Evolutionary conservation across 2,113 vertebrate genomes (phyloP), one percentile per base, ranked within the genome.

Genomic region (Oreochromis spilurus): DNA sequence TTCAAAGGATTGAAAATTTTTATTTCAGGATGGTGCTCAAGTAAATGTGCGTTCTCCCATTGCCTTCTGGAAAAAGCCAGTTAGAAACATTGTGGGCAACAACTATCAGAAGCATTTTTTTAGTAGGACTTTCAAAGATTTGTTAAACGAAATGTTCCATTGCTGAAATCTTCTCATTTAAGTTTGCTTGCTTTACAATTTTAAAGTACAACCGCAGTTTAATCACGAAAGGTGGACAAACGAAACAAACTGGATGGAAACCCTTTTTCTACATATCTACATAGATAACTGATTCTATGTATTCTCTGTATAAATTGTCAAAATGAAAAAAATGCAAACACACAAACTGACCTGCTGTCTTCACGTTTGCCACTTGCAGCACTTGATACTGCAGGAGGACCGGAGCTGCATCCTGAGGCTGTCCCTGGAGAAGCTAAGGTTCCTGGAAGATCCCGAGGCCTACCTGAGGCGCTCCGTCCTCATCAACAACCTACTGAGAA

Each of bases 401-500:
- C 97, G 98, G 86, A 97, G 97, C 95, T 99, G 98, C 95, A 99
- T 99, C 94, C 96, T 99, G 88, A 98, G 97, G 94, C 95, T 99
- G 81, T 99, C 98, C 77, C 97, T 99, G 95, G 97, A 99, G 96
- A 99, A 99, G 95, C 97, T 99, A 84, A 96, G 97, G 92, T 99
- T 99, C 96, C 97, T 99, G 90, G 98, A 99, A 54, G 98, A 99
- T 91, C 98, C 98, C 0, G 98, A 99, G 95, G 96, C 96, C 92
- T 99, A 99, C 94, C 96, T 99, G 92, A 96, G 98, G 88, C 97
- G 98, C 95, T 99, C 98, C 29, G 98, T 99, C 93, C 96, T 99
- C 96, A 99, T 99, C 96, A 99, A 99, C 97, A 99, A 99, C 96
- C 96, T 99, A 95, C 97, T 99, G 96, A 97, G 98, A 95, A 99